These are phyloP conservation scores for Eulemur mongoz DNA, from an alignment of 2,797 vertebrate species.

Conservation along the genomic window DNA sequence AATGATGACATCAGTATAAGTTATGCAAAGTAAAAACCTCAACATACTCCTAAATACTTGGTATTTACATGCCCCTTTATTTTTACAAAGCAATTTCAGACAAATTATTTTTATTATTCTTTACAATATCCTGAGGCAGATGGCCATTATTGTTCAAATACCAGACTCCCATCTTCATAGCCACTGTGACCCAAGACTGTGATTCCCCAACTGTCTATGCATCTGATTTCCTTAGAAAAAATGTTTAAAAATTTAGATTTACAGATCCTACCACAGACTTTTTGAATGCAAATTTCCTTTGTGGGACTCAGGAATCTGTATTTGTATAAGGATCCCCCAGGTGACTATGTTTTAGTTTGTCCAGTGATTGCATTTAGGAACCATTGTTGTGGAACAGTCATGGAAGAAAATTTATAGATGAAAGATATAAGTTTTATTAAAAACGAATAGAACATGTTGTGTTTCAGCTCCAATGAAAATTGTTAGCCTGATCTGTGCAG, in stretches of 20 bases:
- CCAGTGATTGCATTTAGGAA: constrained; percentile 14
- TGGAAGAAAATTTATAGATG: constrained; percentile 29
- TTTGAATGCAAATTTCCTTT: constrained; percentile 3
- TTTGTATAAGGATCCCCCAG: neutral
- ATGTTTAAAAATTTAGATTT: constrained; percentile 12
- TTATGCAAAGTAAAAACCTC: neutral
- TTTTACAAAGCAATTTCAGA: neutral
- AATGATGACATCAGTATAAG: neutral
- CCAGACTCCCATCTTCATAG: neutral
- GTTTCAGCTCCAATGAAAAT: constrained; percentile 20
- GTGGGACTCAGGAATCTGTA: neutral
- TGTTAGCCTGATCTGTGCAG: neutral
- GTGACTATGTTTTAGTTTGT: constrained; percentile 28
- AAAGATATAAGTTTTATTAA: constrained; percentile 30
- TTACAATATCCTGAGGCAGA: neutral
- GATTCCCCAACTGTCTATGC: neutral
- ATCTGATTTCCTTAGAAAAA: neutral
- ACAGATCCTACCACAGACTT: neutral
- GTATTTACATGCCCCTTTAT: neutral
- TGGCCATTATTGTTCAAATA: neutral
- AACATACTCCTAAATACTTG: neutral
- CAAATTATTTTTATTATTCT: neutral
- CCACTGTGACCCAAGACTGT: neutral
- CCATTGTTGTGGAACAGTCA: neutral
- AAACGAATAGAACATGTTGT: constrained; percentile 48